These are phyloP conservation scores for Gonocerus acuteangulatus DNA, from an alignment of 2,888 invertebrate genomes.

Conservation along the genomic window DNA sequence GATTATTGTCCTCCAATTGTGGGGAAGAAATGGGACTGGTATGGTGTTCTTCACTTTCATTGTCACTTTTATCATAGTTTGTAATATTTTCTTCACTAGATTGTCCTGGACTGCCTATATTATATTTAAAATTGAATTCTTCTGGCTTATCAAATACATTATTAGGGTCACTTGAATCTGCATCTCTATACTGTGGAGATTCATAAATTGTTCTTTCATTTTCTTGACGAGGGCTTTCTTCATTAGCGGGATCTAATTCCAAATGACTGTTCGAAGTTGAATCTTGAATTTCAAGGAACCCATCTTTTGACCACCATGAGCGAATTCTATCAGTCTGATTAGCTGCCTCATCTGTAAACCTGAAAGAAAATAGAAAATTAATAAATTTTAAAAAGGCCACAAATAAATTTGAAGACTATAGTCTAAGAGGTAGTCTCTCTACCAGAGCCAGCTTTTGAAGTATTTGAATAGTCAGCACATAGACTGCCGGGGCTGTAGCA, in stretches of 20 bases:
- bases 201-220: neutral
- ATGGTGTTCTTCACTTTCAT: neutral
- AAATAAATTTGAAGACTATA: too few species aligned
- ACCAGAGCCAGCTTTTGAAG: too few species aligned
- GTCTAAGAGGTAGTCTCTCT: too few species aligned
- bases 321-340: neutral
- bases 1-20: constrained; percentile 35
- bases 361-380: neutral
- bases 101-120: neutral
- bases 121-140: neutral
- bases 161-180: constrained; percentile 23
- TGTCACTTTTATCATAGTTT: neutral
- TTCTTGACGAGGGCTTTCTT: too few species aligned
- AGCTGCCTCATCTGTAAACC: neutral
- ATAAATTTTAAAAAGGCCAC: neutral
- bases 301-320: constrained; percentile 19
- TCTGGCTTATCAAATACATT: constrained; percentile 15
- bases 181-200: constrained; percentile 7
- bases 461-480: too few species aligned
- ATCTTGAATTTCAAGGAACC: neutral
- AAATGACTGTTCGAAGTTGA: too few species aligned
- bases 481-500: too few species aligned
- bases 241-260: too few species aligned
- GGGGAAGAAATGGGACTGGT: neutral
- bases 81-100: constrained; percentile 5